Evolutionary conservation across 1,140 invertebrate genomes (phyloP), one percentile per base, ranked within the genome.

Genomic region (Leptinotarsa texana): DNA sequence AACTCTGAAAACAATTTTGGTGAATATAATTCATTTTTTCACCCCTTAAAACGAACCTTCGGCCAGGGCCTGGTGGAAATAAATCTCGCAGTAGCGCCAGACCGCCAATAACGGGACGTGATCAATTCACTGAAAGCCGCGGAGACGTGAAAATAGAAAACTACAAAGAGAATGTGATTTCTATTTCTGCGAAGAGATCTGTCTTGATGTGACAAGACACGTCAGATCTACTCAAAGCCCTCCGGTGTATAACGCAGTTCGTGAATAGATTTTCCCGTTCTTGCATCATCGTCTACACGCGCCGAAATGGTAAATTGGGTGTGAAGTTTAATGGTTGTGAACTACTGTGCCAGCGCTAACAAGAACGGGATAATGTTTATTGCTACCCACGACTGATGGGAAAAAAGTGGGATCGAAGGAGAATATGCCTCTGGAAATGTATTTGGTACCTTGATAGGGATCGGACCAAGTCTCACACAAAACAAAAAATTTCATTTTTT

Each of bases 311-410:
- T 57, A 57, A 57, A 57, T 57, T 57, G 51, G n/a, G 51, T 57
- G 51, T 57, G 17, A 57, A 57, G 51, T 57, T 57, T 57, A 18
- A 57, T 57, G 51, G 51, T 57, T 57, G n/a, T 57, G 51, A 57
- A 57, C 51, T 17, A 6, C 33, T 8, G 33, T 42, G 33, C 33
- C 8, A 42, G 33, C 33, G 33, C 3, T 42, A 42, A 42, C 33
- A 42, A 42, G 33, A 42, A 42, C 8, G 8, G 33, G 33, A 42
- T 42, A 42, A 42, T 42, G 33, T 42, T 42, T 42, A 42, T 42
- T 42, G 33, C 33, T 42, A 2, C 33, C 11, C 33, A 42, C 8
- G 33, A 42, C 8, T 42, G 33, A 42, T 42, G 11, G 33, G 0
- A 11, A 42, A 42, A 42, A 42, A 42, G 8, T 42, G 33, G 8